Percentiles rank a stretch among this genome's conserved stretches.
phyloP scores from a whole-genome alignment of 2,888 invertebrate genomes.

The Cheilosia variabilis region DNA sequence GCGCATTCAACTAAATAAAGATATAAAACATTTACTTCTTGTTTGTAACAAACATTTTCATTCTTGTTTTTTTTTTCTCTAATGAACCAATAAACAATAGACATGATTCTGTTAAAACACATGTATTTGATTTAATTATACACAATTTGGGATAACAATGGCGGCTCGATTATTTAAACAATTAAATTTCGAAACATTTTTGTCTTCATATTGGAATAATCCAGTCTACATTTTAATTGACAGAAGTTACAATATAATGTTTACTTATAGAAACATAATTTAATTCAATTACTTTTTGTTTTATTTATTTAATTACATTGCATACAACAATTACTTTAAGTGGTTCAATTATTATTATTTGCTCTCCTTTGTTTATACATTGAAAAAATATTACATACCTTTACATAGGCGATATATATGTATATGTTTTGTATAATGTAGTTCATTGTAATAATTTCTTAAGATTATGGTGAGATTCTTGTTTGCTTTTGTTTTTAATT shows the following conservation, averaged over 20 bases:
- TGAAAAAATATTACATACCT: conserved; percentile 44
- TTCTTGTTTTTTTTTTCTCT: conserved; percentile 31
- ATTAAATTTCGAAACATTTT: conserved; percentile 58
- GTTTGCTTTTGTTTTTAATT: conserved; percentile 6
- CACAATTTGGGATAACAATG: conserved; percentile 25
- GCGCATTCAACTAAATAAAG: conserved; percentile 56
- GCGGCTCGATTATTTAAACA: conserved; percentile 18
- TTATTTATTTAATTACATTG: conserved; percentile 57
- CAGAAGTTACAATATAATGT: conserved; percentile 83
- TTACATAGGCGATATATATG: conserved; percentile 45
- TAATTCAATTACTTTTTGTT: conserved; percentile 14
- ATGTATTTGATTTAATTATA: conserved; percentile 23
- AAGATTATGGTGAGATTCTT: conserved; percentile 1
- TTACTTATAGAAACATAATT: conserved; percentile 51
- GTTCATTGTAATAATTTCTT: conserved; percentile 36
- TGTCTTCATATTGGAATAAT: conserved; percentile 78
- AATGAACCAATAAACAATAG: conserved; percentile 75
- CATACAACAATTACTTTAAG: conserved; percentile 65
- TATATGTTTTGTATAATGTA: conserved; percentile 45
- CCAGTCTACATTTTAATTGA: conserved; percentile 84
- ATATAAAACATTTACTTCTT: conserved; percentile 44
- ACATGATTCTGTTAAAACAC: conserved; percentile 73
- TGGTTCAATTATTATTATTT: conserved; percentile 22
- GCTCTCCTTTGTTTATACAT: conserved; percentile 31
- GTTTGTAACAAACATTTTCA: conserved; percentile 26